Base-by-base conservation (phyloP, 1,140 invertebrate genomes). In the Tetragonula clypearis region DNA sequence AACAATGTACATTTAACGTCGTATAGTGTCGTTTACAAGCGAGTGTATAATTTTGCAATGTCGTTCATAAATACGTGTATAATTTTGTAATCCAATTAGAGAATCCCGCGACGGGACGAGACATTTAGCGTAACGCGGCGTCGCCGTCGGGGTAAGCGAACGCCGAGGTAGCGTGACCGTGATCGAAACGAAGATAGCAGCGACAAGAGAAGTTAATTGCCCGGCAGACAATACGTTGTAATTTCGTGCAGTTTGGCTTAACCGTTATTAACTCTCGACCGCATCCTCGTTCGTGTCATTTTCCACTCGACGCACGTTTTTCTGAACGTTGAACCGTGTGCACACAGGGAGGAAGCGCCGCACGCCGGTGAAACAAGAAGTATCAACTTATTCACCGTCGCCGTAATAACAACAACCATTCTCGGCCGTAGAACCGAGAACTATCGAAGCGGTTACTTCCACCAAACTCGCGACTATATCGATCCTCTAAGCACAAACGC, bases 401-500 rank as follows among this genome's bases (percentile, higher is more conserved):
- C 55, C 55, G 73, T 30, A 58, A 75, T 85, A 72, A 73, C 78
- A 58, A 72, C 68, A 26, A 23, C 56, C 41, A 49, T 49, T 49
- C 41, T 8, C 41, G 41, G 35, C 58, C 2, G 21, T 84, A 80
- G 30, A 30, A 30, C 78, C 55, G 26, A 56, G 84, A 81, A 81
- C 79, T 41, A 80, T 80, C 79, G 79, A 41, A 72, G 82, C 68
- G 41, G 82, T 65, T 84, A 62, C 56, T 35, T 72, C 68, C 58
- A 72, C 30, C 77, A 62, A 71, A 71, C n/a, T 78, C 68, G 30
- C 30, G 9, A 30, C 14, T 60, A 60, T 58, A 56, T 78, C 78
- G 83, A 66, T 80, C 77, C 30, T 56, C 30, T 56, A 58, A 35
- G 69, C 69, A 30, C 41, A 49, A 30, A 53, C 58, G 62, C 58